Evolutionary conservation across 2,888 invertebrate species (phyloP), one percentile per base, ranked within the genome.

Genomic region (Scaptodrosophila latifasciaeformis): DNA sequence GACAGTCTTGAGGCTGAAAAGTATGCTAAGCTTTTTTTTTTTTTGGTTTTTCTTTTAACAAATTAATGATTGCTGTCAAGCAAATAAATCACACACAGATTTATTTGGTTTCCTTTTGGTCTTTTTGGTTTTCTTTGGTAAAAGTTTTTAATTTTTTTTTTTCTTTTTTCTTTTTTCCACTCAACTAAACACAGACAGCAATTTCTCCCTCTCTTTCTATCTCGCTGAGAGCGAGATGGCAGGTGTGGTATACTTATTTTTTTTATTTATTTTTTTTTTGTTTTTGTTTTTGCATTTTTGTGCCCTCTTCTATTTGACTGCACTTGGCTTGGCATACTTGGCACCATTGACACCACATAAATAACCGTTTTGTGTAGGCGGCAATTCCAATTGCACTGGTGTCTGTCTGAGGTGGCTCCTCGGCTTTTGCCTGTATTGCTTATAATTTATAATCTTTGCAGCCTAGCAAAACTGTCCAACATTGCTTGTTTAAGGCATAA

Each of bases 401-500:
- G n/a, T n/a, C n/a, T n/a, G n/a, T n/a, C n/a, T n/a, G n/a, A n/a
- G n/a, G n/a, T n/a, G n/a, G n/a, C n/a, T n/a, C n/a, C n/a, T n/a
- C n/a, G n/a, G n/a, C n/a, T n/a, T n/a, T n/a, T n/a, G 78, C 63
- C 71, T 66, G 67, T n/a, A n/a, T n/a, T n/a, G n/a, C n/a, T 68
- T 71, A 65, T 75, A 75, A 75, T 77, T 79, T 77, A 75, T 72
- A 75, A 72, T 79, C 72, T 75, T 65, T 72, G 65, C 74, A n/a
- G n/a, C n/a, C n/a, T n/a, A n/a, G n/a, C n/a, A n/a, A n/a, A n/a
- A n/a, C n/a, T n/a, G n/a, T n/a, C n/a, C n/a, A n/a, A n/a, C n/a
- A n/a, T n/a, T n/a, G n/a, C n/a, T n/a, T n/a, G n/a, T n/a, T n/a
- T n/a, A n/a, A n/a, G n/a, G n/a, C n/a, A n/a, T n/a, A n/a, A n/a